Percentiles rank a stretch among this genome's conserved stretches.
These are phyloP conservation scores for Hydrophis major DNA, from an alignment of 2,797 vertebrate genomes.

Conservation along the genomic window DNA sequence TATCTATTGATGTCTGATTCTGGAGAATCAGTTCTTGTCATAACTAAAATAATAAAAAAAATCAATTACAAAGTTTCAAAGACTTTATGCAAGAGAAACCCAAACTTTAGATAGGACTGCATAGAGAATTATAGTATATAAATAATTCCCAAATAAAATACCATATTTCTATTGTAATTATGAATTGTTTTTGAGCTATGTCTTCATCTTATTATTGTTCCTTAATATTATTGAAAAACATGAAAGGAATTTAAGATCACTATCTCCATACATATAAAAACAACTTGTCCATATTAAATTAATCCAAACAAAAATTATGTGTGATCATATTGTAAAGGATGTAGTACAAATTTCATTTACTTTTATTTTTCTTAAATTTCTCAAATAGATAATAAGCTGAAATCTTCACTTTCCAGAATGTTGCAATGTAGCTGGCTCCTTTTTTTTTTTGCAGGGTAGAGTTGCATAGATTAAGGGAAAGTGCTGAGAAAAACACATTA, in stretches of 20 bases:
- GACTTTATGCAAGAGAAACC: neutral
- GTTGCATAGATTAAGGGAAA: neutral
- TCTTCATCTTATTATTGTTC: neutral
- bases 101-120: neutral
- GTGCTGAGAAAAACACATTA: neutral
- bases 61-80: neutral
- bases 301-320: neutral
- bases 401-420: neutral
- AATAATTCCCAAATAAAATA: neutral
- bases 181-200: neutral
- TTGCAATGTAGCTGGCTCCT: neutral
- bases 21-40: neutral
- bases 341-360: neutral
- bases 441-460: neutral
- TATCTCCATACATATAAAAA: neutral
- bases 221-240: neutral
- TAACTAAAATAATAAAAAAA: slow-evolving; percentile 17
- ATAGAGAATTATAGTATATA: neutral
- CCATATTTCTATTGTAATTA: neutral
- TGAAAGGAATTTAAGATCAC: neutral
- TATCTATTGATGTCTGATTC: neutral
- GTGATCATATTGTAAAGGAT: neutral
- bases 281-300: neutral
- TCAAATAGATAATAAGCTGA: neutral
- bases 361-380: neutral